A percentile compares a stretch with the other conserved stretches of the same genome.
These are phyloP conservation scores for Bergia sp. DNA, from an alignment of 92 coral and sea anemone species.

Conservation along the genomic window DNA sequence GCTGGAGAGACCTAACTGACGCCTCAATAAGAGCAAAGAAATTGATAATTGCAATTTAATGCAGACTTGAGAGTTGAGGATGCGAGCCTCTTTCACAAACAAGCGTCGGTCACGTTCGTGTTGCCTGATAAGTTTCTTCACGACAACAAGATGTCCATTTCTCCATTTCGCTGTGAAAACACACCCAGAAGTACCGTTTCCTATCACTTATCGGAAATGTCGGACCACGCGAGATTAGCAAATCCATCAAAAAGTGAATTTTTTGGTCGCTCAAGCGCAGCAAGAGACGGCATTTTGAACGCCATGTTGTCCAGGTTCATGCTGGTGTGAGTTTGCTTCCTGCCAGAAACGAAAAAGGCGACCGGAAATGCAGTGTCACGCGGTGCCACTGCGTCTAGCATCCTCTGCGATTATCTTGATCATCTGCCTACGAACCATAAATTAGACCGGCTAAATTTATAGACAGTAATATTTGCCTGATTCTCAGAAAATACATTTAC, in stretches of 20 bases:
- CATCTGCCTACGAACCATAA: not conserved
- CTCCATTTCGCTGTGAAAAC: not conserved
- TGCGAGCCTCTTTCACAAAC: slow-evolving; percentile 6
- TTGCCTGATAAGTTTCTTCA: not conserved
- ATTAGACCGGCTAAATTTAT: not conserved
- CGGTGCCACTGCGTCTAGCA: not conserved
- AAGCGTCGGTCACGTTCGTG: not conserved
- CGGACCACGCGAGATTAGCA: not conserved
- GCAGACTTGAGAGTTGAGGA: not conserved
- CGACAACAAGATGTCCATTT: not conserved
- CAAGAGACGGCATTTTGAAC: not conserved
- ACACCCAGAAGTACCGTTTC: not conserved
- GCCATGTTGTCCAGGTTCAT: not conserved
- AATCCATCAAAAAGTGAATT: not conserved
- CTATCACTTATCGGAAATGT: slow-evolving; percentile 6
- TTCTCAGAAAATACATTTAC: slow-evolving; percentile 3
- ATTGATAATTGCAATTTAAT: no score
- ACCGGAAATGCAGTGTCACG: not conserved
- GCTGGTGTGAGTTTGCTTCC: not conserved
- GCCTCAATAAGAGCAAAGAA: no score
- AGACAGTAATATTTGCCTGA: not conserved
- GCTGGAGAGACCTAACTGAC: no score
- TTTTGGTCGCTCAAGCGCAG: slow-evolving; percentile 6
- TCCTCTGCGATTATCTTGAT: not conserved
- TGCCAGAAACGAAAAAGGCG: not conserved